Percentiles rank a stretch among this genome's conserved stretches.
Evolutionary conservation across 2,113 vertebrate species (phyloP).

Genomic region (Telmatochromis sp.): DNA sequence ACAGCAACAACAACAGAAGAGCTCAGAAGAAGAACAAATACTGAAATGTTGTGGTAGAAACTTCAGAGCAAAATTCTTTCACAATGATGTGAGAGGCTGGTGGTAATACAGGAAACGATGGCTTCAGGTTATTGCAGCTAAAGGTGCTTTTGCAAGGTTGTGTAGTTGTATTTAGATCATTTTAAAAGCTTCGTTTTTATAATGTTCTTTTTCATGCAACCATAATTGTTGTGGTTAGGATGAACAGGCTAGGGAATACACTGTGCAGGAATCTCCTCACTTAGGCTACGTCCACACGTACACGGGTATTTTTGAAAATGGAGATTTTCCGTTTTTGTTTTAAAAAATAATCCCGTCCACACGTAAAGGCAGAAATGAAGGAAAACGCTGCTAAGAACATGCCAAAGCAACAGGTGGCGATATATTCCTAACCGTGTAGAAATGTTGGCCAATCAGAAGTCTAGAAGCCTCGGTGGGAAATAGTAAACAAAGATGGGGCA

Average conservation of each 20-base stretch:
- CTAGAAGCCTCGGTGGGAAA: too few relatives aligned
- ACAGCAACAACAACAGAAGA: neutral
- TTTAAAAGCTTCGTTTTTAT: neutral
- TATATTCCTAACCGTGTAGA: too few relatives aligned
- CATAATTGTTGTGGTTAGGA: neutral
- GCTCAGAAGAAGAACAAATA: neutral
- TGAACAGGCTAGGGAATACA: neutral
- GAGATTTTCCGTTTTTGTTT: too few relatives aligned
- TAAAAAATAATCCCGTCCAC: too few relatives aligned
- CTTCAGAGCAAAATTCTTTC: neutral
- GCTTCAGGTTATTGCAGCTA: neutral
- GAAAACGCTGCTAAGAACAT: too few relatives aligned
- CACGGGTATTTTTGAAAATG: too few relatives aligned
- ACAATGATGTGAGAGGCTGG: neutral
- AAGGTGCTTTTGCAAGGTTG: fast-evolving
- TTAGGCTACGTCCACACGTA: too few relatives aligned
- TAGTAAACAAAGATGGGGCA: too few relatives aligned
- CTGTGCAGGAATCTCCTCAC: neutral
- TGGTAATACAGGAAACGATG: neutral
- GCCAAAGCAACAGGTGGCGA: fast-evolving
- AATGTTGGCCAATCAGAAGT: too few relatives aligned
- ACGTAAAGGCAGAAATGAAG: too few relatives aligned
- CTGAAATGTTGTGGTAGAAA: neutral
- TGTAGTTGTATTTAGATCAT: neutral
- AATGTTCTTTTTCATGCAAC: neutral